Base-by-base conservation (phyloP, 2,797 vertebrate species). In the Notolabrus celidotus region DNA sequence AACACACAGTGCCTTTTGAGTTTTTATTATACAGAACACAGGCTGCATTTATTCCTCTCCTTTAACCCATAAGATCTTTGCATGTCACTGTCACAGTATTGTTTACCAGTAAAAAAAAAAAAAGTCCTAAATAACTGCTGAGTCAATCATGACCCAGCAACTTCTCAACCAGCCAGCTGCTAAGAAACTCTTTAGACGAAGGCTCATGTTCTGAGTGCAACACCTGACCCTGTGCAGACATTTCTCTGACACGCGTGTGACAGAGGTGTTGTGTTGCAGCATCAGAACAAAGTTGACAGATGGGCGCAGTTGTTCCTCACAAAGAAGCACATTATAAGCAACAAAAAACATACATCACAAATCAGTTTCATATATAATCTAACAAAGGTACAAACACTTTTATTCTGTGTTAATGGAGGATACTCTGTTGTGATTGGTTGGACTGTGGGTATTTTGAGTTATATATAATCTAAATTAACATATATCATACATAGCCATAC, bases 211-310 rank as follows among this genome's bases (percentile, higher is more conserved):
- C 51, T 50, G 12, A 27, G 45, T 41, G 43, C 29, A 22, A 46
- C 46, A 34, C 9, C 46, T 64, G 34, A 59, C 61, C 60, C 47
- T 25, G 27, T 36, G 27, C 58, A 62, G 55, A 56, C 64, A 39
- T 42, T 27, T 63, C 43, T 58, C 2, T 9, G 5, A 25, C 38
- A 56, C 43, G 42, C 57, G 65, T 62, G 52, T 51, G 70, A 79
- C 78, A 29, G 65, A 80, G 50, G 80, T 83, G 73, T 80, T 73
- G 67, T 58, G 62, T 84, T 83, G 79, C 76, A 62, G 27, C 27
- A 33, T 56, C 19, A 55, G 55, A 53, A 54, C 70, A 69, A 77
- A 82, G 78, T 81, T 9, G 1, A 80, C 88, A 91, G 83, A 89
- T 87, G 87, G 84, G 46, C n/a, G 0, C 63, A 68, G 65, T 34